phyloP scores from a whole-genome alignment of 2,888 invertebrate genomes.

The Tubiluchus corallicola region DNA sequence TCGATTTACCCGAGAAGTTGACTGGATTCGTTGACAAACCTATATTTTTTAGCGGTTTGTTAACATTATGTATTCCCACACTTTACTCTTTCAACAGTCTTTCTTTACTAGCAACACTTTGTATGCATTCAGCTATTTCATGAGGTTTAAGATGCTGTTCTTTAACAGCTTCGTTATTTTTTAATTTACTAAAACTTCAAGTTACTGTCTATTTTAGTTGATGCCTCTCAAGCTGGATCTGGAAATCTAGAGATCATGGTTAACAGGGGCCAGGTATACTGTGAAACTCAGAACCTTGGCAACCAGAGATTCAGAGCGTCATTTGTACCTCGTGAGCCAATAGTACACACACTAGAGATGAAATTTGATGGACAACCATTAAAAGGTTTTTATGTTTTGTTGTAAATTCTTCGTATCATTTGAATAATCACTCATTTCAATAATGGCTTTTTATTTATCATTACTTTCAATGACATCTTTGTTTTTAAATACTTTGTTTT shows the following conservation, averaged over 20 bases:
- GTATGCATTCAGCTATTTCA: no score
- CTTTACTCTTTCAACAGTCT: no score
- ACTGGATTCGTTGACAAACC: conserved; percentile 86
- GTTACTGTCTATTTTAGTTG: neutral
- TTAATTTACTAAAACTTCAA: neutral
- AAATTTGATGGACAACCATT: conserved; percentile 70
- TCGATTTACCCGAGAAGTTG: conserved; percentile 60
- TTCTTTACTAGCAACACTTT: no score
- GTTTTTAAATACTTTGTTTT: no score
- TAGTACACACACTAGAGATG: conserved; percentile 78
- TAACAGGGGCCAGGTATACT: conserved; percentile 95
- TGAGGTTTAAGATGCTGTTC: no score
- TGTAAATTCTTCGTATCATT: no score
- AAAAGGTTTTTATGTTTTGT: no score
- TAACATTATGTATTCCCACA: no score
- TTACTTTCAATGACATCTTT: no score
- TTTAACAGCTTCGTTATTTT: neutral
- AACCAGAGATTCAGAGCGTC: conserved; percentile 83
- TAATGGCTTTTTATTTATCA: no score
- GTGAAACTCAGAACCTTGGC: conserved; percentile 85
- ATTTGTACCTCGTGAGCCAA: conserved; percentile 77
- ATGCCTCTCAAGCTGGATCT: conserved; percentile 53
- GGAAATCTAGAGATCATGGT: conserved; percentile 98
- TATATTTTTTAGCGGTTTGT: conserved; percentile 79
- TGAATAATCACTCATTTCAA: no score